These are phyloP conservation scores for Petrolisthes cinctipes DNA, from an alignment of 2,888 invertebrate species.

Conservation along the genomic window DNA sequence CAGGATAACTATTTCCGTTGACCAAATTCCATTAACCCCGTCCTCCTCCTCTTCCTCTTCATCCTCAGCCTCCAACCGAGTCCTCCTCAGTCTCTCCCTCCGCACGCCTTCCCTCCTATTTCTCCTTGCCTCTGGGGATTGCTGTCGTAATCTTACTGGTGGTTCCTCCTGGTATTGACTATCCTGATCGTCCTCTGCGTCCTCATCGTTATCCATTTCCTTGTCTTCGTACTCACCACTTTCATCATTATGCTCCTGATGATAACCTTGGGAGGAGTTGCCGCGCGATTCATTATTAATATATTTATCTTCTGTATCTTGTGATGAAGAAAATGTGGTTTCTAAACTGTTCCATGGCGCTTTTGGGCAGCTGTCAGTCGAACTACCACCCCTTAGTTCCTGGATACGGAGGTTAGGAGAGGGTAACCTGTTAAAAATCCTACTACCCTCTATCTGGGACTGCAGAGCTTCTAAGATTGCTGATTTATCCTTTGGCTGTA, in stretches of 20 bases:
- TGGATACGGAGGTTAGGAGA: conserved; percentile 19
- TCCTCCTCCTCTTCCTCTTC: background rate
- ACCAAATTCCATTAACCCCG: conserved; percentile 8
- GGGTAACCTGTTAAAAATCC: background rate
- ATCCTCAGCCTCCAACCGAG: background rate
- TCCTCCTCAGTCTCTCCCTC: background rate
- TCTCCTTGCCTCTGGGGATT: background rate
- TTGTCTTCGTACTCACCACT: background rate
- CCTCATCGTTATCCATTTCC: background rate
- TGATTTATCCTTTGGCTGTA: background rate
- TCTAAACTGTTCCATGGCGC: conserved; percentile 50
- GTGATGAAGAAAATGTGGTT: conserved; percentile 36
- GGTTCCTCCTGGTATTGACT: background rate
- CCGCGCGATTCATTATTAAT: conserved; percentile 6
- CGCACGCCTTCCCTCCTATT: background rate
- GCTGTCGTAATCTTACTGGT: background rate
- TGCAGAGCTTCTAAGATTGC: background rate
- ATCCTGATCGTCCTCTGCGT: background rate
- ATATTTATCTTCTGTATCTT: conserved; percentile 37
- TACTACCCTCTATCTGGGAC: conserved; percentile 12
- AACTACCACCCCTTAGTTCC: conserved; percentile 27
- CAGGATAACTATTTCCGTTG: conserved; percentile 34
- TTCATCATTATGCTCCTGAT: background rate
- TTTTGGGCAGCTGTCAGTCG: conserved; percentile 42
- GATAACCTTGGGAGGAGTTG: background rate